Evolutionary conservation across 2,888 invertebrate species (phyloP), one percentile per base, ranked within the genome.

Genomic region (Drosophila cracens): DNA sequence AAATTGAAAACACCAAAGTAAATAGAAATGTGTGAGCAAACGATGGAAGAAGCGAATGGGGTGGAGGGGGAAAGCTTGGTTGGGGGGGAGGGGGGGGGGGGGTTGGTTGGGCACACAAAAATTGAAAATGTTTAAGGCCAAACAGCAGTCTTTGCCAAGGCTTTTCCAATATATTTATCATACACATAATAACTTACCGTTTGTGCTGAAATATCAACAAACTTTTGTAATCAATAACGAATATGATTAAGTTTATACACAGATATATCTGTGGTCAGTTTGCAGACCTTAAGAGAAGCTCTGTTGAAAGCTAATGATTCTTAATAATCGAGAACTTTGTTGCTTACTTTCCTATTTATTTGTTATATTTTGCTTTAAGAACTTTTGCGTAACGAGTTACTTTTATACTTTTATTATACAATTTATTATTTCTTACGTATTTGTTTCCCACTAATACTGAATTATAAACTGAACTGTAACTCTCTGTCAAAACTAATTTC

Each of bases 81-180:
- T 0, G 18, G 5, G 34, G 4, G 3, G 4, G 7, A 13, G n/a
- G 4, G 4, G 3, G 4, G 7, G 18, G n/a, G 4, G 4, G 27
- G 25, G 6, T 16, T 25, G 21, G 21, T 21, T 21, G 21, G 33
- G 34, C 31, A 29, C 34, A 51, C 57, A 18, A 71, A 79, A 79
- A 80, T 80, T 76, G 74, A 79, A 80, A 76, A 72, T 52, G 72
- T 76, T 71, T 58, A 25, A 70, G 70, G 64, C 51, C 57, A 54
- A 29, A 25, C 25, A 51, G 29, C 53, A 70, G 64, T 33, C 70
- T 73, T 74, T 54, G 31, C 46, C 10, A 29, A 56, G 54, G 33
- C 38, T 46, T 58, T 29, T 33, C 21, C 56, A 56, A 74, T 61
- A 57, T 40, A 27, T 38, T 48, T 64, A 38, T 27, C 6, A 49